phyloP scores from a whole-genome alignment of 2,888 invertebrate species.

The Rhagophthalmus giganteus region DNA sequence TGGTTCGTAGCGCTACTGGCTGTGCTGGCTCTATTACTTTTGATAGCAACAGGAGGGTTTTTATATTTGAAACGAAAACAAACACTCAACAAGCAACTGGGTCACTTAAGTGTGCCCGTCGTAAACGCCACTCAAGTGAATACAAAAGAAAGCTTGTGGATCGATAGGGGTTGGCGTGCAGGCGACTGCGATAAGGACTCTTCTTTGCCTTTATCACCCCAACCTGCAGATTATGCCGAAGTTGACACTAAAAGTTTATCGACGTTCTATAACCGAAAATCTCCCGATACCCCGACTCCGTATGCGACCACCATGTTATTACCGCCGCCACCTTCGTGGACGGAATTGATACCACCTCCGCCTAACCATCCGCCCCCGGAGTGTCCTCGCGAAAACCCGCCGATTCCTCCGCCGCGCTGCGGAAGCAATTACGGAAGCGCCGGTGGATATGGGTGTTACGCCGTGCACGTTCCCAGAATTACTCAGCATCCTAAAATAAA shows the following conservation, averaged over 20 bases:
- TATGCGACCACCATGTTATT: conserved; percentile 77
- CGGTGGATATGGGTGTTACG: conserved; percentile 53
- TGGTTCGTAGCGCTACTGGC: conserved; percentile 74
- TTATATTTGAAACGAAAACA: conserved; percentile 62
- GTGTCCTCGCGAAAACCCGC: conserved; percentile 52
- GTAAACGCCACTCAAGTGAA: conserved; percentile 53
- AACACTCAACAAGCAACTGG: conserved; percentile 63
- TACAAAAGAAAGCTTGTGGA: conserved; percentile 69
- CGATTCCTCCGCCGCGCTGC: conserved; percentile 48
- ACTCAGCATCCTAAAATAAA: conserved; percentile 41
- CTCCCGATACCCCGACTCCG: conserved; percentile 68
- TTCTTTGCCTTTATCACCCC: conserved; percentile 61
- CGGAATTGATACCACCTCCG: conserved; percentile 63
- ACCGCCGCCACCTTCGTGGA: conserved; percentile 53
- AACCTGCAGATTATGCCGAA: conserved; percentile 68
- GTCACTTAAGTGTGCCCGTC: conserved; percentile 64
- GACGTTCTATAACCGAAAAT: conserved; percentile 72
- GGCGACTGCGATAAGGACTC: conserved; percentile 67
- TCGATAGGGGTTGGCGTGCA: conserved; percentile 70
- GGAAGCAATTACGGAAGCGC: conserved; percentile 49
- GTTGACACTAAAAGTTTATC: conserved; percentile 68
- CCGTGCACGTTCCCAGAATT: conserved; percentile 48
- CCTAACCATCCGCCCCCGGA: conserved; percentile 64
- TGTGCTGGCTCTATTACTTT: conserved; percentile 57
- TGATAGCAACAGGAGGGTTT: conserved; percentile 56